Evolutionary conservation across 2,888 invertebrate species (phyloP).

Genomic region (Acronicta aceris): DNA sequence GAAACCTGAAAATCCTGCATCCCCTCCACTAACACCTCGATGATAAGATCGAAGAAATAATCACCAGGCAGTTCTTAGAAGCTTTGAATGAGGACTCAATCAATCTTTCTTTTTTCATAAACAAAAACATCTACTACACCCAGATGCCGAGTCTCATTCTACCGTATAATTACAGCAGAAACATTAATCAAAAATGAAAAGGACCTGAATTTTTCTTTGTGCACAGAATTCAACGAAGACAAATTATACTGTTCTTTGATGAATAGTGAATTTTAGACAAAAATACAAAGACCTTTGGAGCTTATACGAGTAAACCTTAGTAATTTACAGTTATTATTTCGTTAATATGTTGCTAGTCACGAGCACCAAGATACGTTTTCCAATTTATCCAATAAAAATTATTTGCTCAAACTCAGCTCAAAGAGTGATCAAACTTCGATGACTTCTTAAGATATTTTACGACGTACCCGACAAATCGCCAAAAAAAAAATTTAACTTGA

Average conservation of each 20-base stretch:
- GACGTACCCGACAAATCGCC: conserved; percentile 29
- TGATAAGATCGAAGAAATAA: conserved; percentile 18
- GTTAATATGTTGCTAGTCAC: neutral
- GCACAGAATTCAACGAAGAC: conserved; percentile 36
- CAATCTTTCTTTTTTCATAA: conserved; percentile 37
- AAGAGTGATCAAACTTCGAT: conserved; percentile 20
- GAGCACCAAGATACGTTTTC: too few relatives aligned
- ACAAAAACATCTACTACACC: conserved; percentile 34
- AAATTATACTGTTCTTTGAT: conserved; percentile 39
- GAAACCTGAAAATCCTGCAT: conserved; percentile 13
- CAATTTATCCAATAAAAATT: conserved; percentile 22
- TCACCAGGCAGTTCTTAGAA: conserved; percentile 26
- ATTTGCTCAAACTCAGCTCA: too few relatives aligned
- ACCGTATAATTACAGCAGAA: conserved; percentile 46
- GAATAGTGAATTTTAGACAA: conserved; percentile 26
- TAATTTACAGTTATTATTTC: conserved; percentile 9
- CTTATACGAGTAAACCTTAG: conserved; percentile 16
- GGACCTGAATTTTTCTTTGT: conserved; percentile 30
- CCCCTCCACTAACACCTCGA: conserved; percentile 9
- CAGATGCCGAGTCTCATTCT: conserved; percentile 30
- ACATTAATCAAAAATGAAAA: conserved; percentile 54
- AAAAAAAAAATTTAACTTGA: conserved; percentile 37
- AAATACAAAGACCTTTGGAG: conserved; percentile 10
- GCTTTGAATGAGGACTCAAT: conserved; percentile 18
- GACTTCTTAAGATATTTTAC: conserved; percentile 22